Base-by-base conservation (phyloP, 2,888 invertebrate genomes). In the Cheilosia variabilis region DNA sequence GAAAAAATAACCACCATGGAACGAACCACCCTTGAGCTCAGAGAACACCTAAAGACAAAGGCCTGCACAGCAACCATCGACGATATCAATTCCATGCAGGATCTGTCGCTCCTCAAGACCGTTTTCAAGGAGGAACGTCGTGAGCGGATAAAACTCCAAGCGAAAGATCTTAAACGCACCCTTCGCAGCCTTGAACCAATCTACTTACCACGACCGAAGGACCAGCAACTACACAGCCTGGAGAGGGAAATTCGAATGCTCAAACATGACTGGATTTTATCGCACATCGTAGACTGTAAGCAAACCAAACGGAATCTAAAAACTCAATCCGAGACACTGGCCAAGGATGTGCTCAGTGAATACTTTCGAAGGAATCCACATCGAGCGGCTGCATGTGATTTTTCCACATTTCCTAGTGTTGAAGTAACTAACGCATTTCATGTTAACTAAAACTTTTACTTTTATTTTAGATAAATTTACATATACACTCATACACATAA, bases 1-100 rank as follows among this genome's bases (percentile, higher is more conserved):
- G 96, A 96, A 6, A 99, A 99, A 90, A 96, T 99, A 71, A 96
- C 97, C 90, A 95, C 96, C 0, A 91, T 98, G 87, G 98, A 99
- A 92, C 95, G 98, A 91, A 95, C 96, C 41, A 96, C 96, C 10
- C 96, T 97, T 81, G 93, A 98, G 81, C 95, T 98, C 82, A 98
- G 98, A 89, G 96, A 97, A 89, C 93, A 98, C 43, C 97, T 98
- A 90, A 88, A 89, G 57, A 88, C 63, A 24, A 92, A 82, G 55
- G 87, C 87, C 0, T 87, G 37, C 31, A 87, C 87, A 17, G 82
- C 82, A 6, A 72, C 60, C 4, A 41, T 87, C 10, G 87, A 82
- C 2, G 87, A 87, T 31, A 34, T 87, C 4, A 87, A 87, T 43
- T 90, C 93, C 47, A 89, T 94, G 50, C 94, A 94, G 89, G 94